phyloP scores from a whole-genome alignment of 2,888 invertebrate genomes.

The Tridacna crocea region DNA sequence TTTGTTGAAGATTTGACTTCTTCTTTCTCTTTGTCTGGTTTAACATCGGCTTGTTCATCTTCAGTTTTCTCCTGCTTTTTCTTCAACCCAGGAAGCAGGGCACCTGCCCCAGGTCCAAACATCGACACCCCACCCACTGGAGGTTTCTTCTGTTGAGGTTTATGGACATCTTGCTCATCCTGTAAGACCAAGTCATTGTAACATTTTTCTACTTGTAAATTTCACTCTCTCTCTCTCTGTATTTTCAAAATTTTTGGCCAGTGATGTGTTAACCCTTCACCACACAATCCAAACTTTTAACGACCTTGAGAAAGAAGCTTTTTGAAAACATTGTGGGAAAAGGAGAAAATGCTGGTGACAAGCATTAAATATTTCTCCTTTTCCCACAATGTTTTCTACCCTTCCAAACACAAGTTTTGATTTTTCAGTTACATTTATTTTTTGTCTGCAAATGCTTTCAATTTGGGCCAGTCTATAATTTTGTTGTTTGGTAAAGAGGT shows the following conservation, averaged over 20 bases:
- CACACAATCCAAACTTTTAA: no score
- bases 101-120: constrained; percentile 72
- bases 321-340: background rate
- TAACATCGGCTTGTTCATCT: constrained; percentile 1
- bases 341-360: background rate
- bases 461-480: no score
- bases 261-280: no score
- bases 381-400: background rate
- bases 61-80: constrained; percentile 8
- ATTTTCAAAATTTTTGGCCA: no score
- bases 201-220: no score
- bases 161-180: constrained; percentile 7
- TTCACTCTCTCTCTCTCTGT: no score
- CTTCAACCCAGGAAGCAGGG: constrained; percentile 45
- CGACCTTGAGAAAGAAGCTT: no score
- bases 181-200: no score
- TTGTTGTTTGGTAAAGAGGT: no score
- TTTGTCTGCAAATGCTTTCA: no score
- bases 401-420: no score
- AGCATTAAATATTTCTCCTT: constrained; percentile 1
- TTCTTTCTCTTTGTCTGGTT: constrained; percentile 29
- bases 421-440: no score
- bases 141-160: constrained; percentile 52
- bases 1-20: background rate
- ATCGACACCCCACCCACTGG: constrained; percentile 79